Percentiles rank a stretch among this genome's conserved stretches.
phyloP scores from a whole-genome alignment of 2,113 vertebrate species.

The Pseudonaja textilis region DNA sequence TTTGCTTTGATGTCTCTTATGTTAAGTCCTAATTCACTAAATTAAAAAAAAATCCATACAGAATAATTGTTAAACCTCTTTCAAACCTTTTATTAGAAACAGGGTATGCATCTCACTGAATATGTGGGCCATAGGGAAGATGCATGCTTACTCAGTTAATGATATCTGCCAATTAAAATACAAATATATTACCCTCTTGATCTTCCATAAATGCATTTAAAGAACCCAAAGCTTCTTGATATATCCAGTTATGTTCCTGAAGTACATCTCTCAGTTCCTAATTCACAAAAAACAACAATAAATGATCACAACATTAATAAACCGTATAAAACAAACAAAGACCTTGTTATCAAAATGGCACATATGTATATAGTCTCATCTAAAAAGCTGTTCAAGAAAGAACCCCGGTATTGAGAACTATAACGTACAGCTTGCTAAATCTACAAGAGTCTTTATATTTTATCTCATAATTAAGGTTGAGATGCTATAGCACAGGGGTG shows the following conservation, averaged over 20 bases:
- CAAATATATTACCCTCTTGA: slow-evolving; percentile 64
- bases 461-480: not conserved
- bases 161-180: not conserved
- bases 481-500: not conserved
- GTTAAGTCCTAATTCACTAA: not conserved
- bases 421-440: not conserved
- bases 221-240: slow-evolving; percentile 81
- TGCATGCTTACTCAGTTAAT: not conserved
- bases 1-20: not conserved
- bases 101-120: not conserved
- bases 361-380: not conserved
- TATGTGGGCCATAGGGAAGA: not conserved
- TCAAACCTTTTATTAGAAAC: not conserved
- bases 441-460: not conserved
- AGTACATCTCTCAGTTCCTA: slow-evolving; percentile 90
- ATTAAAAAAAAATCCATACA: not conserved
- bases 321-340: not conserved
- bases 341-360: not conserved
- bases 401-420: not conserved
- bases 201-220: slow-evolving; percentile 84
- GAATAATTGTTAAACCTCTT: not conserved
- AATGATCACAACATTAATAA: not conserved
- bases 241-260: slow-evolving; percentile 89
- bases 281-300: slow-evolving; percentile 21
- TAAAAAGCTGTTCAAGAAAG: not conserved